Evolutionary conservation across 2,888 invertebrate genomes (phyloP).

Genomic region (Danaus chrysippus): DNA sequence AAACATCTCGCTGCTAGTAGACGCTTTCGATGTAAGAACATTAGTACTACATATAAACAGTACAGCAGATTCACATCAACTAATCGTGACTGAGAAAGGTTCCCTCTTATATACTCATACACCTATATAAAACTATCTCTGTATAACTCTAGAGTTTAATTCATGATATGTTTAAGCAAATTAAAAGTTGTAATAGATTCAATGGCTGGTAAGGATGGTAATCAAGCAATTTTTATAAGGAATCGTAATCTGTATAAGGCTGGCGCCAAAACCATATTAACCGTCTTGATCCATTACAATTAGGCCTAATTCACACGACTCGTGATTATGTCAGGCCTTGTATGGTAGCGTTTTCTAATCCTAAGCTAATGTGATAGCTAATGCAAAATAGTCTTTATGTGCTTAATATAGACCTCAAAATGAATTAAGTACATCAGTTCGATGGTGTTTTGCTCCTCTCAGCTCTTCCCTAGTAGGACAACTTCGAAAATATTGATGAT

Average conservation of each 20-base stretch:
- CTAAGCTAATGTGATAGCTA: too few species aligned
- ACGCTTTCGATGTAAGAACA: neutral
- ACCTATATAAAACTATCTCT: neutral
- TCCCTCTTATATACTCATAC: neutral
- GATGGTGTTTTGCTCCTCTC: too few species aligned
- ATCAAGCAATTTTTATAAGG: slow-evolving; percentile 14
- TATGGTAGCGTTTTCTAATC: slow-evolving; percentile 31
- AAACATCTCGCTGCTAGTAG: neutral
- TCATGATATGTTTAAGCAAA: neutral
- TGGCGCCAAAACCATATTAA: slow-evolving; percentile 46
- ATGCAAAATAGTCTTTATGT: neutral
- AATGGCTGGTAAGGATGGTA: slow-evolving; percentile 8
- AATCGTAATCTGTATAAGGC: slow-evolving; percentile 38
- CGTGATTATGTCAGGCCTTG: slow-evolving; percentile 45
- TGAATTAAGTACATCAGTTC: neutral
- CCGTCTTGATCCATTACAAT: slow-evolving; percentile 29
- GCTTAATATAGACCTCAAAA: neutral
- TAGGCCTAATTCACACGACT: slow-evolving; percentile 17
- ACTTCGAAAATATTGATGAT: too few species aligned
- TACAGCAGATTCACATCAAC: neutral
- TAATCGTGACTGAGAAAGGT: neutral
- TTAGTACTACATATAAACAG: neutral
- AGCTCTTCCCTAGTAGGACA: too few species aligned
- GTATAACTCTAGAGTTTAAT: neutral
- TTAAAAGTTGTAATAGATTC: slow-evolving; percentile 9